Evolutionary conservation across 2,797 vertebrate species (phyloP).

Genomic region (Schizopygopsis pylzovi): DNA sequence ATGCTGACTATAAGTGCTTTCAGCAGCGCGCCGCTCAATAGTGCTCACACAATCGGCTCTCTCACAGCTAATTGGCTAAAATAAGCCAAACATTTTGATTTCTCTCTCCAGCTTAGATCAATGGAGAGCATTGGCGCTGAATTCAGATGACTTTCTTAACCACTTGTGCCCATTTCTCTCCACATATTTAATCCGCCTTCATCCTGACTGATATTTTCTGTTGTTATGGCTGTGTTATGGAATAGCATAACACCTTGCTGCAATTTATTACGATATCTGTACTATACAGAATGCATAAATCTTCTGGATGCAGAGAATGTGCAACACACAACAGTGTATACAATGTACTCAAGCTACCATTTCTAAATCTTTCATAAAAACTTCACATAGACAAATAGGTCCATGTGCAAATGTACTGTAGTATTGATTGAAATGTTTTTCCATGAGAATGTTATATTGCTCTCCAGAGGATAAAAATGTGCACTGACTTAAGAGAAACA

Average conservation of each 20-base stretch:
- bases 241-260: neutral
- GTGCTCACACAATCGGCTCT: slow-evolving; percentile 86
- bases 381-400: neutral
- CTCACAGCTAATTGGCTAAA: slow-evolving; percentile 94
- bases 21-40: slow-evolving; percentile 86
- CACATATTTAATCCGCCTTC: slow-evolving; percentile 25
- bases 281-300: neutral
- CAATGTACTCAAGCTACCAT: neutral
- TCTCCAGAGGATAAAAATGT: neutral
- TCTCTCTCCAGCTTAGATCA: slow-evolving; percentile 86
- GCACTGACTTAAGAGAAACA: neutral
- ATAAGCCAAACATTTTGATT: slow-evolving; percentile 98
- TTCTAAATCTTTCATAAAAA: neutral
- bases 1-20: slow-evolving; percentile 89
- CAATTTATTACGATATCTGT: neutral
- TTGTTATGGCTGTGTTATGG: neutral
- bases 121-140: slow-evolving; percentile 85
- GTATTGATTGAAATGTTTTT: neutral
- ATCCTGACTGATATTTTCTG: neutral
- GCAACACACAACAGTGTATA: neutral
- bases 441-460: neutral
- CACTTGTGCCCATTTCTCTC: slow-evolving; percentile 63
- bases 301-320: neutral
- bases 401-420: neutral
- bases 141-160: slow-evolving; percentile 90